These are phyloP conservation scores for Fregetta grallaria DNA, from an alignment of 2,113 vertebrate genomes.

Conservation along the genomic window DNA sequence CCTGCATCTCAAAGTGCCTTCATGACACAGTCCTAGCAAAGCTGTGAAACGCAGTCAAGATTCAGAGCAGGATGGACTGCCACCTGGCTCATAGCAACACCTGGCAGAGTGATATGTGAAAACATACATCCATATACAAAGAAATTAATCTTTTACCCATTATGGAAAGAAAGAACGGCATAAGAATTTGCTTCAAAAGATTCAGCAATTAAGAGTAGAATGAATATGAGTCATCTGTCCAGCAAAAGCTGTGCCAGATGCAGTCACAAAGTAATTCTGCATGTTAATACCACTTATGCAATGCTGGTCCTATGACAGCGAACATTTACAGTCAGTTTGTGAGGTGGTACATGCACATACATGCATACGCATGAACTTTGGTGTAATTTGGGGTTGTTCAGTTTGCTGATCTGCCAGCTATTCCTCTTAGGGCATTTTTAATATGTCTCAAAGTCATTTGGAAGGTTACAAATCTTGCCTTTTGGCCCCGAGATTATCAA, in stretches of 20 bases:
- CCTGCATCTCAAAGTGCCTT: neutral
- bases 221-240: slow-evolving; percentile 47
- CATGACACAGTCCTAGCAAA: neutral
- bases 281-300: neutral
- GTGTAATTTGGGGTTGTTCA: neutral
- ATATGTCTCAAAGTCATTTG: neutral
- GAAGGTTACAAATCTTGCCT: neutral
- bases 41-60: neutral
- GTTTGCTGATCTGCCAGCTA: neutral
- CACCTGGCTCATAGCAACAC: neutral
- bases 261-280: neutral
- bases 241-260: slow-evolving; percentile 31
- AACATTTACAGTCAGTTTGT: neutral
- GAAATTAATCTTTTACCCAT: neutral
- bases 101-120: neutral
- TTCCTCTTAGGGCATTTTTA: neutral
- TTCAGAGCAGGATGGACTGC: neutral
- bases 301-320: neutral
- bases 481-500: neutral
- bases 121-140: neutral
- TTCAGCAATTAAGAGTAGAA: neutral
- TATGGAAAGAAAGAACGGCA: neutral
- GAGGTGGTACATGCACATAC: neutral
- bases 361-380: neutral
- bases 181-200: slow-evolving; percentile 15